Evolutionary conservation across 2,797 vertebrate genomes (phyloP).

Genomic region (Rhinoraja longicauda): DNA sequence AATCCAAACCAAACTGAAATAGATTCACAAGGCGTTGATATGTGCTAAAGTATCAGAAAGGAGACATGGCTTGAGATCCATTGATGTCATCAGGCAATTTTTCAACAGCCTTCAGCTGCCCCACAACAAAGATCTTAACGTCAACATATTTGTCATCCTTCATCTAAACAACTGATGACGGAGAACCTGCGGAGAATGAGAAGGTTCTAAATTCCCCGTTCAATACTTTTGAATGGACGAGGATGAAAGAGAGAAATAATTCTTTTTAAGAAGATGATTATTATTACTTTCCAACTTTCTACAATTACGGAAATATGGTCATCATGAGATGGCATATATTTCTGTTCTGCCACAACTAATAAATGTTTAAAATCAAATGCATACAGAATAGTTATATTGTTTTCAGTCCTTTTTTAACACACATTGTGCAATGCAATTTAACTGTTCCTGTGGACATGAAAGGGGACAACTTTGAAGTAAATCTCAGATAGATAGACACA

Average conservation of each 20-base stretch:
- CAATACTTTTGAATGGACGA: neutral
- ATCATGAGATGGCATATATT: neutral
- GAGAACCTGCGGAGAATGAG: neutral
- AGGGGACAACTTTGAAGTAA: neutral
- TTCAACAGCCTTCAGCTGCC: constrained; percentile 31
- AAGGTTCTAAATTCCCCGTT: neutral
- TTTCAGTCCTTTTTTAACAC: neutral
- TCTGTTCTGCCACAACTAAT: neutral
- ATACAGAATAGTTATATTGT: neutral
- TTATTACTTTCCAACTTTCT: neutral
- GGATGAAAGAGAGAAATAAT: neutral
- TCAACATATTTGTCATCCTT: constrained; percentile 22
- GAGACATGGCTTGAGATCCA: neutral
- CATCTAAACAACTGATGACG: constrained; percentile 23
- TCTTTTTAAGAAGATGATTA: neutral
- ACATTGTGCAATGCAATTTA: no score
- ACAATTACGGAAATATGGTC: neutral
- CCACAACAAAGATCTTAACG: constrained; percentile 33
- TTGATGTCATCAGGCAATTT: constrained; percentile 28
- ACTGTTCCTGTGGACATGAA: neutral
- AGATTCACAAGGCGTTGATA: constrained; percentile 20
- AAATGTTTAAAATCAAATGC: neutral
- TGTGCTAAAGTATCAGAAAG: constrained; percentile 32
- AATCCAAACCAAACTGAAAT: constrained; percentile 21
- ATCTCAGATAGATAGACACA: neutral